Evolutionary conservation across 2,888 invertebrate species (phyloP), one percentile per base, ranked within the genome.

Genomic region (Drosophila barbarae): DNA sequence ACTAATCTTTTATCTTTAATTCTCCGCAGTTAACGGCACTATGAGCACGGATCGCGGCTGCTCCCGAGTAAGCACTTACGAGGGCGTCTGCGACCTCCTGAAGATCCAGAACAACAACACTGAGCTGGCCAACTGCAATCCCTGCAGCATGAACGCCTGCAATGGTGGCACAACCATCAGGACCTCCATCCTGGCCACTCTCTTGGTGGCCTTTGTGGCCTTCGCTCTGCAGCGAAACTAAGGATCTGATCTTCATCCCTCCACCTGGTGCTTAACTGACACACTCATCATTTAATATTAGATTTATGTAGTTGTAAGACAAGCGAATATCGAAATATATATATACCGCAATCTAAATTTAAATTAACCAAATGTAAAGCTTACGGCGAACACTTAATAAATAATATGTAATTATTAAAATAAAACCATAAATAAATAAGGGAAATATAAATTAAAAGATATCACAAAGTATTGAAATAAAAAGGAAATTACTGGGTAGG

Each of bases 61-160:
- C 66, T 76, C 85, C 12, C 87, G 87, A 6, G 81, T 86, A 0
- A 39, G 53, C 32, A 60, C 82, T 10, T 36, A 54, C 49, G 76
- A 87, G 46, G 68, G 74, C 5, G 87, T 85, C 4, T 88, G 88
- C 55, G 49, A 34, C 0, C 69, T 76, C 39, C 69, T 87, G 44
- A 28, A 75, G 41, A 2, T 30, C 9, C 55, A 65, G 59, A 75
- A 77, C 30, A 74, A 69, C 23, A 60, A 57, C 7, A 66, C 58
- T 0, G 53, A 71, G 18, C 5, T 84, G 10, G 59, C 54, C 53
- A 76, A 77, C 36, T 88, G 88, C 34, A 58, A 73, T 56, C 75
- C 85, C 32, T 88, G 88, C 75, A 71, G 75, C 34, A 84, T 77
- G 72, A 77, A 75, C 47, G 77, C 68, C 32, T 88, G 88, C 72